Evolutionary conservation across 2,888 invertebrate species (phyloP), one percentile per base, ranked within the genome.

Genomic region (Pachliopta kotzebuea): DNA sequence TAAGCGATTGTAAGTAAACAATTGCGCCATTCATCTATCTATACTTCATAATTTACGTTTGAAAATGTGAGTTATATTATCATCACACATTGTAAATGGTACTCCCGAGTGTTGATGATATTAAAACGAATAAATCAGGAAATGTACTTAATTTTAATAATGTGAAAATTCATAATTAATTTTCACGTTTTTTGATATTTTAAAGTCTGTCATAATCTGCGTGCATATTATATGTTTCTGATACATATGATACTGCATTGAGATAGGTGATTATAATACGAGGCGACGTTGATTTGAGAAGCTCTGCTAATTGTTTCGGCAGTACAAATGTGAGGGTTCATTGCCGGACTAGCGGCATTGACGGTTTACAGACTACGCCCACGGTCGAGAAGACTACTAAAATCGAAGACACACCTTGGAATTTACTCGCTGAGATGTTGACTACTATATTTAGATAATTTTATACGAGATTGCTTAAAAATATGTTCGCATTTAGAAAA

Each of bases 271-370:
- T 45, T 37, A 14, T 54, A 63, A 42, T 61, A 54, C 63, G n/a
- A 57, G 26, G 11, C 52, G 57, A 24, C 52, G 45, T 54, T 29
- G 53, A 45, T 54, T 63, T 58, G 57, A 84, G 80, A 68, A 79
- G 79, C 78, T 76, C 74, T 74, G 85, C 84, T 89, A 90, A 90
- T 90, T 87, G 86, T 87, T 90, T 86, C 83, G 80, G 82, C 86
- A 86, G 86, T 84, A 82, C 81, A 84, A 86, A 86, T 86, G 86
- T 81, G 81, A 86, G 85, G 83, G 90, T 89, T 90, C 89, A 90
- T 84, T 90, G 89, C 80, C 89, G 86, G 86, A 68, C 86, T 52
- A 31, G 52, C 61, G 65, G 53, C 61, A 65, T 65, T 65, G 61
- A 61, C 54, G 61, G 20, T 56, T 20, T 54, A 50, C 54, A 63